Base-by-base conservation (phyloP, 2,797 vertebrate genomes). In the Valencia hispanica region DNA sequence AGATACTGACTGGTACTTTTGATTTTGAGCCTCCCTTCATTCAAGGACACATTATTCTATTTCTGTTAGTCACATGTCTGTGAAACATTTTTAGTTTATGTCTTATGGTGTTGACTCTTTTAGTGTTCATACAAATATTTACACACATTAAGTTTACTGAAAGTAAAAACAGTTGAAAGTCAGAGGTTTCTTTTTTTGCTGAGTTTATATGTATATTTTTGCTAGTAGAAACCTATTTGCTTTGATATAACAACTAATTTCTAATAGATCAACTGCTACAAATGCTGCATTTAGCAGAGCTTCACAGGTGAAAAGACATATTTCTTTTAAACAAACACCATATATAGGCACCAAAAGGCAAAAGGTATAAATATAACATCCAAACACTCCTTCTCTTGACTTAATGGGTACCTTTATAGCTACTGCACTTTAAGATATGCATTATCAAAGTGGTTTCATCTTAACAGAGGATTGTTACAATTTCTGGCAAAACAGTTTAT, bases 131-230 rank as follows among this genome's bases (percentile, higher is more conserved):
- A n/a, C n/a, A n/a, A n/a, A n/a, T n/a, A n/a, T n/a, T n/a, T n/a
- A n/a, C n/a, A n/a, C n/a, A n/a, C n/a, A n/a, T n/a, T n/a, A n/a
- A n/a, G n/a, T n/a, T n/a, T n/a, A n/a, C n/a, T n/a, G n/a, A n/a
- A n/a, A n/a, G n/a, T n/a, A n/a, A n/a, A n/a, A n/a, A n/a, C n/a
- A n/a, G n/a, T n/a, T n/a, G n/a, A n/a, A n/a, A n/a, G n/a, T n/a
- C n/a, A n/a, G n/a, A n/a, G n/a, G n/a, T n/a, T n/a, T n/a, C n/a
- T n/a, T n/a, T n/a, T n/a, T n/a, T n/a, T n/a, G n/a, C n/a, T n/a
- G n/a, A n/a, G 41, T 72, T 72, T 71, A 51, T 63, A 47, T 71
- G 20, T 18, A 63, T 20, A 65, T 75, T 73, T 27, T 75, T 61
- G 36, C 17, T 53, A 2, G 15, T 50, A 34, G 51, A 51, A 51